phyloP scores from a whole-genome alignment of 2,888 invertebrate species.

The Cinara cedri region DNA sequence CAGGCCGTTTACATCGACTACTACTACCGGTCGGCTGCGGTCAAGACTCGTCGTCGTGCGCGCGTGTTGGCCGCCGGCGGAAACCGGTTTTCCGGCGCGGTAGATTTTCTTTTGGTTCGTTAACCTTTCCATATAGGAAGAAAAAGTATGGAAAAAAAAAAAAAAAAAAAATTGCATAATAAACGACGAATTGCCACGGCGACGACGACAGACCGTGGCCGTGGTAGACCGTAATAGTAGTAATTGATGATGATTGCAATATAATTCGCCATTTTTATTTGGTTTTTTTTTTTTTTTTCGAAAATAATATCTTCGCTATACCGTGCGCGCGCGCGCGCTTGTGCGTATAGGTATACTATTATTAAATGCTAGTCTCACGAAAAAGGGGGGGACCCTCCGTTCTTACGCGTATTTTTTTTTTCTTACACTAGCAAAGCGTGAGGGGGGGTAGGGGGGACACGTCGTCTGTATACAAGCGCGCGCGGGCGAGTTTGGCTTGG shows the following conservation, averaged over 20 bases:
- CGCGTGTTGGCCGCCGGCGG: conserved; percentile 22
- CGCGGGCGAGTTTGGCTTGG: neutral
- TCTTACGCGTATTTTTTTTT: conserved; percentile 17
- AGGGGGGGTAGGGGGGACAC: conserved; percentile 21
- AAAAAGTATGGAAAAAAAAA: conserved; percentile 16
- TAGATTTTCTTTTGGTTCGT: conserved; percentile 55
- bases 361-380: too few species aligned
- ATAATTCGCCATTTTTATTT: conserved; percentile 15
- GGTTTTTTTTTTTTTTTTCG: conserved; percentile 17
- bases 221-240: too few species aligned
- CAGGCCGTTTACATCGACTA: conserved; percentile 20
- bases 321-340: too few species aligned
- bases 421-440: too few species aligned
- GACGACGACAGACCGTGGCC: too few species aligned
- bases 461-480: neutral
- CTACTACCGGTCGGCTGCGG: conserved; percentile 1
- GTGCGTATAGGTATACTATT: too few species aligned
- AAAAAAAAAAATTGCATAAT: conserved; percentile 46
- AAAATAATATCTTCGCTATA: conserved; percentile 18
- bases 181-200: neutral
- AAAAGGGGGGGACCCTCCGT: neutral
- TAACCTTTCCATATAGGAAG: conserved; percentile 42
- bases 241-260: too few species aligned
- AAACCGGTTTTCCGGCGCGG: conserved; percentile 52
- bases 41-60: conserved; percentile 8